These are phyloP conservation scores for Brachyalestes nurse DNA, from an alignment of 2,797 vertebrate genomes.

Conservation along the genomic window DNA sequence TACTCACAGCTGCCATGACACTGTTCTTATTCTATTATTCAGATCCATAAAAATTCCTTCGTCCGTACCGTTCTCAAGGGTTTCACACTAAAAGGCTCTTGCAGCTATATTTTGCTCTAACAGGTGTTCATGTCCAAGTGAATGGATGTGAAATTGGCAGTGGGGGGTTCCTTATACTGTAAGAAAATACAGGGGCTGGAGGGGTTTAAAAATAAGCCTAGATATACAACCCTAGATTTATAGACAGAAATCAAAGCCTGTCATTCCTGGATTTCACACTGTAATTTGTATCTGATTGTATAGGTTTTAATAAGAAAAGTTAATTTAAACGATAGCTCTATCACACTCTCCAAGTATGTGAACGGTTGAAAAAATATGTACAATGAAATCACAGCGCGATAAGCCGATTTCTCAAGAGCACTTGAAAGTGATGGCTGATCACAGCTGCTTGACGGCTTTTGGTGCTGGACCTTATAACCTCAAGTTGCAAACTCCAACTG, in stretches of 20 bases:
- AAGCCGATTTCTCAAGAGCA: neutral
- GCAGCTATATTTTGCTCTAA: constrained; percentile 20
- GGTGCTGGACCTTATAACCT: constrained; percentile 31
- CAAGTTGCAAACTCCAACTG: constrained; percentile 25
- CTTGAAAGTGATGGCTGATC: constrained; percentile 18
- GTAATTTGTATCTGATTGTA: neutral
- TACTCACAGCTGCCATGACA: constrained; percentile 43
- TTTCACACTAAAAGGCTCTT: constrained; percentile 35
- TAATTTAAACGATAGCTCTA: neutral
- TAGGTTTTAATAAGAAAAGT: neutral
- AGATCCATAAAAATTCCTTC: constrained; percentile 49
- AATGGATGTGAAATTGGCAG: constrained; percentile 27
- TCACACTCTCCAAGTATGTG: neutral
- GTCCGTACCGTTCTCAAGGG: constrained; percentile 32
- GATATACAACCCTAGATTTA: constrained; percentile 3
- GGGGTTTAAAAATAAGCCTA: neutral
- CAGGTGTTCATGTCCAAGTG: constrained; percentile 47
- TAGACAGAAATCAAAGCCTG: constrained; percentile 4
- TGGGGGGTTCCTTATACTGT: constrained; percentile 2
- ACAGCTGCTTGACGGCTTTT: constrained; percentile 13
- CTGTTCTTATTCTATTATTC: constrained; percentile 44
- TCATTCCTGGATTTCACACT: neutral
- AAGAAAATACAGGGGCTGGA: neutral
- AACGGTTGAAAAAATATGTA: neutral
- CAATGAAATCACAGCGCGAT: constrained; percentile 3